A percentile compares a stretch with the other conserved stretches of the same genome.
Evolutionary conservation across 30 jellyfish, hydroid and myxozoan genomes (phyloP).

Genomic region (Hydra vulgaris): DNA sequence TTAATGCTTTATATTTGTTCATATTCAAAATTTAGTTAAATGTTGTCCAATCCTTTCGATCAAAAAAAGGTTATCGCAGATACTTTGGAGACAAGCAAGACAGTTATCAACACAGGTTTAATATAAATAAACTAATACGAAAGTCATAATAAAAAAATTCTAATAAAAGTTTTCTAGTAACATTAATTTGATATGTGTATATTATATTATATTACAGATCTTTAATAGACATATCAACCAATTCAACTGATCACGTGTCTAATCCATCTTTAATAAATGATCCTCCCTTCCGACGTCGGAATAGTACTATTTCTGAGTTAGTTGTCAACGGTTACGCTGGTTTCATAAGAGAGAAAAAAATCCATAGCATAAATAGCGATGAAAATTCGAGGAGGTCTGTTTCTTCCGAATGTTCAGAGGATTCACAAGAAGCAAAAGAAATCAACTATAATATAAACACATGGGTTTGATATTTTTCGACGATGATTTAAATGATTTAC

Average conservation of each 20-base stretch:
- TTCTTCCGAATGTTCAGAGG: neutral
- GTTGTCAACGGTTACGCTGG: conserved; percentile 24
- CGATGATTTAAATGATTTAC: too few relatives aligned
- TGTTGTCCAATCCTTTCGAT: neutral
- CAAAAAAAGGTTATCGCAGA: neutral
- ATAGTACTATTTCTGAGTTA: conserved; percentile 7
- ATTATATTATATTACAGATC: neutral
- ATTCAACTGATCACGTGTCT: neutral
- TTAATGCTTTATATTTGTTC: neutral
- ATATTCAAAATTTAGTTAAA: neutral
- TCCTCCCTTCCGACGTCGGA: neutral
- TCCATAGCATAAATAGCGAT: neutral
- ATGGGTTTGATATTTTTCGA: neutral
- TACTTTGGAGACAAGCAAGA: neutral
- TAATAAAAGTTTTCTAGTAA: too few relatives aligned
- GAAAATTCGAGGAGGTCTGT: neutral
- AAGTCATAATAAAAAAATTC: too few relatives aligned
- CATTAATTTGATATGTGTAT: too few relatives aligned
- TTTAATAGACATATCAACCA: neutral
- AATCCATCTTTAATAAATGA: neutral
- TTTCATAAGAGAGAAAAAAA: conserved; percentile 11
- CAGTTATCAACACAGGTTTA: neutral
- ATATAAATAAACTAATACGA: too few relatives aligned
- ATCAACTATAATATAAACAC: neutral
- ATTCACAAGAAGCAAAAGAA: neutral